Evolutionary conservation across 2,113 vertebrate species (phyloP).

Genomic region (Bucco capensis): DNA sequence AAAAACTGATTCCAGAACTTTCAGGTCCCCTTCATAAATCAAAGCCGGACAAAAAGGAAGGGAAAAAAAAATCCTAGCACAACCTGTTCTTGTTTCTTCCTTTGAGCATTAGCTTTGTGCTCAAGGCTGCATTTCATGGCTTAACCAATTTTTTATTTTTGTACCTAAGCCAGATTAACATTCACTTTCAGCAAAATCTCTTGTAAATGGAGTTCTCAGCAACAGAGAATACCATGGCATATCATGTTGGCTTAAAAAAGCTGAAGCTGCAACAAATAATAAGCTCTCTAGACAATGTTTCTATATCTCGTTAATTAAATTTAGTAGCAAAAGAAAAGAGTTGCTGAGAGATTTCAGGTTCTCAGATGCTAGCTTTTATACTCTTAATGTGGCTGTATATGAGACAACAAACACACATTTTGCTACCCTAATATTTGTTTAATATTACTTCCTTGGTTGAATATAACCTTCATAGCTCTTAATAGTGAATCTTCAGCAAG

Average conservation of each 20-base stretch:
- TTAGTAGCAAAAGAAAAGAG: neutral
- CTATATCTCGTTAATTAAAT: slow-evolving; percentile 5
- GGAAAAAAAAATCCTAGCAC: neutral
- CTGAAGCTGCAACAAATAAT: neutral
- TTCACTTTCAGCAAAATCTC: slow-evolving; percentile 3
- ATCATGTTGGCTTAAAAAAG: neutral
- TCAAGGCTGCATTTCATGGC: neutral
- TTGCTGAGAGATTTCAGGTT: neutral
- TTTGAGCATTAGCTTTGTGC: slow-evolving; percentile 36
- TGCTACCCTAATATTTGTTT: no score
- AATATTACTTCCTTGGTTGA: neutral
- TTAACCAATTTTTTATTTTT: slow-evolving; percentile 27
- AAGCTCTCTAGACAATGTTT: neutral
- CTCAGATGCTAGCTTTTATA: neutral
- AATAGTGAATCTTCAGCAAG: neutral
- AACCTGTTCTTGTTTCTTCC: neutral
- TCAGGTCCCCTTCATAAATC: neutral
- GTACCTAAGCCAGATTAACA: slow-evolving; percentile 15
- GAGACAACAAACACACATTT: neutral
- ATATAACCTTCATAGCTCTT: neutral
- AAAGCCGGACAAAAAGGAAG: neutral
- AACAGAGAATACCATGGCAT: neutral
- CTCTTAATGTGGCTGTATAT: neutral
- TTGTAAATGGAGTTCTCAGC: neutral
- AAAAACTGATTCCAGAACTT: neutral